Conservation (phyloP, 1,140 invertebrate genomes). For the Drosophila ercepeae region DNA sequence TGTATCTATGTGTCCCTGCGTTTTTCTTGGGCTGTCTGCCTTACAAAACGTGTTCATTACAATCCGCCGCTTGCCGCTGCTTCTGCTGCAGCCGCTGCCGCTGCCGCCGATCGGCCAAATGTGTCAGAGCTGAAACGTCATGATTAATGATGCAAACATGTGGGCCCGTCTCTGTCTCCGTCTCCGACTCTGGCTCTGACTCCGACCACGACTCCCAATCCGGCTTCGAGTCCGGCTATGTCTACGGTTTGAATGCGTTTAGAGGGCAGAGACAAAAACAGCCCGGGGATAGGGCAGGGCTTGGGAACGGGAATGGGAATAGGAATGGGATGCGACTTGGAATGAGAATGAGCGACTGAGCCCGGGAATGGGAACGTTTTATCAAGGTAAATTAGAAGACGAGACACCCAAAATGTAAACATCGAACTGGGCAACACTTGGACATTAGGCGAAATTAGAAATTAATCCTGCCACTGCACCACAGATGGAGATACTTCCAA, state of each 20-base stretch:
- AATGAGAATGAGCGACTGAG: slow-evolving; percentile 12
- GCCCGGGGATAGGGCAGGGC: slow-evolving; percentile 51
- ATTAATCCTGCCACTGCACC: slow-evolving; percentile 50
- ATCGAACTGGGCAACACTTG: slow-evolving; percentile 40
- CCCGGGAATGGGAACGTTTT: slow-evolving; percentile 45
- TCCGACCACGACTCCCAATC: slow-evolving; percentile 32
- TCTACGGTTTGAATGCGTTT: slow-evolving; percentile 38
- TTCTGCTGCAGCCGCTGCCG: slow-evolving; percentile 45
- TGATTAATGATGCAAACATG: slow-evolving; percentile 82
- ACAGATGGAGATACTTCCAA: slow-evolving; percentile 38
- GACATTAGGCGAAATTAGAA: slow-evolving; percentile 59
- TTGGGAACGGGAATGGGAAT: slow-evolving; percentile 32
- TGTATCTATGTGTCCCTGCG: slow-evolving; percentile 30
- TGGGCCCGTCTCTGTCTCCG: slow-evolving; percentile 59
- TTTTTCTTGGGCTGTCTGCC: slow-evolving; percentile 46
- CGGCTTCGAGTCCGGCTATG: slow-evolving; percentile 35
- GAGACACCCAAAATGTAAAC: slow-evolving; percentile 49
- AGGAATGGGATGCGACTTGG: slow-evolving; percentile 33
- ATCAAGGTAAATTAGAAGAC: slow-evolving; percentile 63
- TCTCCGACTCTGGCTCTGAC: slow-evolving; percentile 34
- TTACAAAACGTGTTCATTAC: slow-evolving; percentile 67
- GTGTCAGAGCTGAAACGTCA: slow-evolving; percentile 81
- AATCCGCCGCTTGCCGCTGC: slow-evolving; percentile 48
- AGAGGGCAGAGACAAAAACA: slow-evolving; percentile 54
- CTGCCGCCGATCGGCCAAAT: slow-evolving; percentile 78